phyloP scores from a whole-genome alignment of 2,888 invertebrate species.

The Sabatieria punctata region DNA sequence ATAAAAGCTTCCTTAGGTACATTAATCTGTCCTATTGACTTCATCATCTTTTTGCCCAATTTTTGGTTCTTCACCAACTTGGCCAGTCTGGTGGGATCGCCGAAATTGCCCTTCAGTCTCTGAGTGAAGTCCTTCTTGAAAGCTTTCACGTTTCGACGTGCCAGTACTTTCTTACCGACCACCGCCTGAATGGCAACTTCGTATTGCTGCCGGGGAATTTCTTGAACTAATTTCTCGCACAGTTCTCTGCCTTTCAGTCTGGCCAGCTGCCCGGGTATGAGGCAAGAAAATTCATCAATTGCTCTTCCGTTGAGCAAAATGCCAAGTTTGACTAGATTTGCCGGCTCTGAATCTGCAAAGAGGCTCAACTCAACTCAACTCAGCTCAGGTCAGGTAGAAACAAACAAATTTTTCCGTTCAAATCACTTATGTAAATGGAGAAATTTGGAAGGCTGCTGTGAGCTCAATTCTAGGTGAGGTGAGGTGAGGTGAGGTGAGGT shows the following conservation, averaged over 20 bases:
- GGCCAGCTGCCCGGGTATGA: conserved; percentile 56
- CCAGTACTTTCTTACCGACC: conserved; percentile 56
- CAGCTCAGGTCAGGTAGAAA: too few species aligned
- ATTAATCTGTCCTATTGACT: conserved; percentile 70
- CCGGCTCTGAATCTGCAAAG: too few species aligned
- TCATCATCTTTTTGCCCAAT: conserved; percentile 84
- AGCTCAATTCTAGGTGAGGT: too few species aligned
- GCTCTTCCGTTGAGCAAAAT: background rate
- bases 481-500: too few species aligned
- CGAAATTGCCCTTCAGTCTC: conserved; percentile 63
- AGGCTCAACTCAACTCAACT: too few species aligned
- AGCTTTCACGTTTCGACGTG: conserved; percentile 67
- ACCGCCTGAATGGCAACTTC: conserved; percentile 65
- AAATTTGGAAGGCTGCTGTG: too few species aligned
- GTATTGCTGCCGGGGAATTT: conserved; percentile 72
- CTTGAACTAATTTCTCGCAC: conserved; percentile 56
- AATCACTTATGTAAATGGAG: too few species aligned
- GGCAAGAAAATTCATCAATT: conserved; percentile 56
- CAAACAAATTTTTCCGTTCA: too few species aligned
- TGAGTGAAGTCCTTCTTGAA: conserved; percentile 80
- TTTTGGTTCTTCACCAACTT: conserved; percentile 73
- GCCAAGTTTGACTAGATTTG: background rate
- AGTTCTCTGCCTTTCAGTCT: conserved; percentile 48
- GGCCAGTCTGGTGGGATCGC: conserved; percentile 69
- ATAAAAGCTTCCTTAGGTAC: conserved; percentile 85